A percentile compares a stretch with the other conserved stretches of the same genome.
Conservation (phyloP, 2,888 invertebrate species). For the Apocheima hispidaria region DNA sequence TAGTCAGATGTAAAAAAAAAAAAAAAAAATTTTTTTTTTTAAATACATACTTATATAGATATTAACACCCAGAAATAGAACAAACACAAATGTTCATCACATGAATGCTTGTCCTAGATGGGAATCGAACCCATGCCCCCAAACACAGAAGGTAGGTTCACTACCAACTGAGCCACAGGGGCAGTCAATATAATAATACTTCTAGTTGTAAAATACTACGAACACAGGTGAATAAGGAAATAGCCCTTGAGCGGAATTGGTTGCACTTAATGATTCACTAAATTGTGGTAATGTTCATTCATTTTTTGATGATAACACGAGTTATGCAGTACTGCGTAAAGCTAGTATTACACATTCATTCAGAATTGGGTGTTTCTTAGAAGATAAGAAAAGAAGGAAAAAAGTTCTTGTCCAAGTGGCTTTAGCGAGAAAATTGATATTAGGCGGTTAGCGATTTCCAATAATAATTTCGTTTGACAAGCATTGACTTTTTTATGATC, state of each 20-base stretch:
- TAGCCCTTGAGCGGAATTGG: not conserved
- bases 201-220: not conserved
- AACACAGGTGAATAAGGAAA: slow-evolving; percentile 14
- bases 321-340: slow-evolving; percentile 39
- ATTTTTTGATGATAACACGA: slow-evolving; percentile 27
- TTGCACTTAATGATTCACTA: slow-evolving; percentile 27
- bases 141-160: too few species aligned
- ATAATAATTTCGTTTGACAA: not conserved
- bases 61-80: too few species aligned
- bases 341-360: slow-evolving; percentile 50
- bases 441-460: not conserved
- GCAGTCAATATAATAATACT: too few species aligned
- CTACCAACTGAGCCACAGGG: too few species aligned
- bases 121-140: too few species aligned
- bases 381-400: slow-evolving; percentile 44
- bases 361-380: slow-evolving; percentile 41
- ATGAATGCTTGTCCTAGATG: too few species aligned
- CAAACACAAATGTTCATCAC: too few species aligned
- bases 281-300: slow-evolving; percentile 23
- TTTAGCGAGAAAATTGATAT: not conserved
- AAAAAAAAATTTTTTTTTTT: too few species aligned
- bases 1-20: too few species aligned
- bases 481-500: too few species aligned
- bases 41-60: too few species aligned
- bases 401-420: slow-evolving; percentile 1